Percentiles rank a stretch among this genome's conserved stretches.
These are phyloP conservation scores for Erebia palarica DNA, from an alignment of 2,888 invertebrate genomes.

Conservation along the genomic window DNA sequence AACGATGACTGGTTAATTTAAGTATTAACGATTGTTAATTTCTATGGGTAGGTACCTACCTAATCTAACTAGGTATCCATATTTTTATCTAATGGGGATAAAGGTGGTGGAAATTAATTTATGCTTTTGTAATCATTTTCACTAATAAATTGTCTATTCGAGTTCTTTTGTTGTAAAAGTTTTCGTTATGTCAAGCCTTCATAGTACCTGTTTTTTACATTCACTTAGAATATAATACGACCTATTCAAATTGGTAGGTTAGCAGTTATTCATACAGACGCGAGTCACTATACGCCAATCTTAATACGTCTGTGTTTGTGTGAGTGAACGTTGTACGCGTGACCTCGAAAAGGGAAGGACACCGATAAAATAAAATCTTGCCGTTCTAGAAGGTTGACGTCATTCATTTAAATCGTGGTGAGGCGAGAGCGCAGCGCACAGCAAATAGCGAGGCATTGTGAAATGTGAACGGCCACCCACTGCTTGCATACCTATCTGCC, in stretches of 20 bases:
- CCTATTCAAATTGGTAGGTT: constrained; percentile 44
- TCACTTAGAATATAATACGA: constrained; percentile 8
- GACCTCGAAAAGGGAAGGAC: constrained; percentile 75
- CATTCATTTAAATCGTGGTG: constrained; percentile 58
- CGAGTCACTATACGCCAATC: constrained; percentile 46
- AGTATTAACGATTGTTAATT: constrained; percentile 1
- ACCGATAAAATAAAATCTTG: constrained; percentile 52
- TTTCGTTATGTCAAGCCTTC: constrained; percentile 23
- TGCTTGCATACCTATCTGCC: constrained; percentile 64
- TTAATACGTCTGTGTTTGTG: constrained; percentile 57
- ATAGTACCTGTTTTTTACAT: background rate
- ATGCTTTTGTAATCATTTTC: constrained; percentile 32
- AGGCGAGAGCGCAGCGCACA: constrained; percentile 64
- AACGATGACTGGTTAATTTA: constrained; percentile 5
- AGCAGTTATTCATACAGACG: constrained; percentile 24
- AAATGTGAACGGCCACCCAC: constrained; percentile 81
- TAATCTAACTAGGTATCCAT: background rate
- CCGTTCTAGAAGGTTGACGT: constrained; percentile 80
- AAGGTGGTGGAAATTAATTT: constrained; percentile 43
- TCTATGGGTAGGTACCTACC: background rate
- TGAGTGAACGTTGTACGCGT: constrained; percentile 70
- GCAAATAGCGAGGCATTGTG: constrained; percentile 71
- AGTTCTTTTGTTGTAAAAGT: constrained; percentile 10
- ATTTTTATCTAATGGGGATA: background rate
- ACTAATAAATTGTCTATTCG: background rate